These are phyloP conservation scores for Seriola aureovittata DNA, from an alignment of 2,113 vertebrate species.

Conservation along the genomic window DNA sequence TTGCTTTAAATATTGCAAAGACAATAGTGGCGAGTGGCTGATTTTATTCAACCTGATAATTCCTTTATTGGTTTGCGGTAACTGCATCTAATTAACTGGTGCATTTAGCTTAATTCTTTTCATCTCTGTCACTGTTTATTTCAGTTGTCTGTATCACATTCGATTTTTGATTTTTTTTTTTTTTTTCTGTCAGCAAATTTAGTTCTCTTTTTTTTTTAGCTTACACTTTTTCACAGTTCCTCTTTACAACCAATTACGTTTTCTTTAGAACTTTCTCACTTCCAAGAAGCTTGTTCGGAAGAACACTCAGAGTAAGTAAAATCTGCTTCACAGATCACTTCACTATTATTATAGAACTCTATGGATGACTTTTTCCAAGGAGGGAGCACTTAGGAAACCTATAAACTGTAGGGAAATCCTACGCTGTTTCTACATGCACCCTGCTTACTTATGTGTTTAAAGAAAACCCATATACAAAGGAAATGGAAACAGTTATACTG, in stretches of 20 bases:
- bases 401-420: neutral
- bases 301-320: too few species aligned
- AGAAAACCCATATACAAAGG: neutral
- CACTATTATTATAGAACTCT: neutral
- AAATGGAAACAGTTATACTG: neutral
- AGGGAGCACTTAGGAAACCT: neutral
- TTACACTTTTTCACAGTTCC: neutral
- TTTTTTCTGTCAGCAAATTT: constrained; percentile 4
- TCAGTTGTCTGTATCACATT: neutral
- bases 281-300: neutral
- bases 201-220: neutral
- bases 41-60: neutral
- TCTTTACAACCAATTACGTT: neutral
- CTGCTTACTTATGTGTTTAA: neutral
- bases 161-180: neutral
- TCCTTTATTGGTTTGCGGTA: too few species aligned
- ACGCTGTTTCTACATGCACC: neutral
- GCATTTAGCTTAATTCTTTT: too few species aligned
- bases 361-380: neutral
- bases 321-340: neutral
- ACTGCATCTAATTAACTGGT: too few species aligned
- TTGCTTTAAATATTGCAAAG: too few species aligned
- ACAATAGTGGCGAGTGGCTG: too few species aligned
- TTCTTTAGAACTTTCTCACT: neutral
- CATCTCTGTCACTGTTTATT: neutral